Conservation (phyloP, 2,888 invertebrate genomes). For the Pseudococcus viburni region DNA sequence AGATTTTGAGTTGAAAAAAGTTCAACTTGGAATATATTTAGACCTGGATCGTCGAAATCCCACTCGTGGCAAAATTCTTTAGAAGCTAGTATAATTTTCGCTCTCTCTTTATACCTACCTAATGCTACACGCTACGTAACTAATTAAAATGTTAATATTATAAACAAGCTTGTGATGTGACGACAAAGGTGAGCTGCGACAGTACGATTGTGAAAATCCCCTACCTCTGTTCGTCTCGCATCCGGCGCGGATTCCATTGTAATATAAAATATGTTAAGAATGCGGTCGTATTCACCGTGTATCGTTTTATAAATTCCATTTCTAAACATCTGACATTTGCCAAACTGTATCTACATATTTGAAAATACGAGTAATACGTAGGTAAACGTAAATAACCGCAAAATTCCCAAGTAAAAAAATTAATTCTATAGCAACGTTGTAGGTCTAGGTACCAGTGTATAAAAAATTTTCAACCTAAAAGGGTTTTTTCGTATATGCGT, state of each 20-base stretch:
- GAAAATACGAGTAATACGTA: slow-evolving; percentile 9
- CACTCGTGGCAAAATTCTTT: too few species aligned
- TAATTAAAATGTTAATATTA: slow-evolving; percentile 52
- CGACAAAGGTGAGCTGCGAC: slow-evolving; percentile 22
- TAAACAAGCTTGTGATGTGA: slow-evolving; percentile 8
- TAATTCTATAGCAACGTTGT: not conserved
- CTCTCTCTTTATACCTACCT: not conserved
- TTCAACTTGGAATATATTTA: too few species aligned
- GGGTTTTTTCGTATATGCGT: not conserved
- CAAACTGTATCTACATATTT: slow-evolving; percentile 19
- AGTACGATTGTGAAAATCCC: slow-evolving; percentile 24
- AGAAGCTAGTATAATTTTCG: too few species aligned
- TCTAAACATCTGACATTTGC: slow-evolving; percentile 52
- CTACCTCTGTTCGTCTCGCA: not conserved
- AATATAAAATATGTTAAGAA: slow-evolving; percentile 57
- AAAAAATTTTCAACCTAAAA: not conserved
- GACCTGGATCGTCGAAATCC: too few species aligned
- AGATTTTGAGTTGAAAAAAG: too few species aligned
- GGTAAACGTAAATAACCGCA: slow-evolving; percentile 1
- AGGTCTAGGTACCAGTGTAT: too few species aligned
- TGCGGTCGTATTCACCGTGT: slow-evolving; percentile 21
- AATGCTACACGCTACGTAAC: not conserved
- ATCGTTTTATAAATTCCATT: slow-evolving; percentile 29
- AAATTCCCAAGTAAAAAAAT: slow-evolving; percentile 50
- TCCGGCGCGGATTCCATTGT: slow-evolving; percentile 7